phyloP scores from a whole-genome alignment of 2,113 vertebrate species.

The Lophius piscatorius region DNA sequence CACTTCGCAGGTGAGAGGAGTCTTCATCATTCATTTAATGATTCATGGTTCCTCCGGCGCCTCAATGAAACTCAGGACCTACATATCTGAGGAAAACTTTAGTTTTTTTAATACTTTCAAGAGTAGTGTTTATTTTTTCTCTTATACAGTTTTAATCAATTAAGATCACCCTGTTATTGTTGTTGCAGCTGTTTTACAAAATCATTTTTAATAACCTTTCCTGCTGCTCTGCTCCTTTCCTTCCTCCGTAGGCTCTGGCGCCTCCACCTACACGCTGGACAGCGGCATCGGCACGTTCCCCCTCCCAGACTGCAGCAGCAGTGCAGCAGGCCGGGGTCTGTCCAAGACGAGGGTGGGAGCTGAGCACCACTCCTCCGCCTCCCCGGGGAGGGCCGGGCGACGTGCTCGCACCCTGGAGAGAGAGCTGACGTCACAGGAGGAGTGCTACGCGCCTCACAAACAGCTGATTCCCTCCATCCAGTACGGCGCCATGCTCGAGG shows the following conservation, averaged over 20 bases:
- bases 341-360: slow-evolving; percentile 83
- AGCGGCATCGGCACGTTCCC: slow-evolving; percentile 97
- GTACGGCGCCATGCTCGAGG: slow-evolving; percentile 75
- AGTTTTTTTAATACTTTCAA: too few species aligned
- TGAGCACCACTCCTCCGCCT: slow-evolving; percentile 78
- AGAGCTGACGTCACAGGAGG: slow-evolving; percentile 85
- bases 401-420: slow-evolving; percentile 92
- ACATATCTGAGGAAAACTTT: too few species aligned
- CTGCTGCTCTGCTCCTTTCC: slow-evolving; percentile 13
- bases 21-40: too few species aligned
- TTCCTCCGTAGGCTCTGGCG: slow-evolving; percentile 84
- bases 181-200: too few species aligned
- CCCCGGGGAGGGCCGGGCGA: slow-evolving; percentile 76
- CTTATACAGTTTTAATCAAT: too few species aligned
- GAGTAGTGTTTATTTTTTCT: too few species aligned
- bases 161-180: too few species aligned
- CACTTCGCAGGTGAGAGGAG: slow-evolving; percentile 86
- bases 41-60: too few species aligned
- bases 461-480: slow-evolving; percentile 77
- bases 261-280: slow-evolving; percentile 93
- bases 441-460: slow-evolving; percentile 79
- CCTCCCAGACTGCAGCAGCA: slow-evolving; percentile 87
- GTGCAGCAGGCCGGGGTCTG: slow-evolving; percentile 83
- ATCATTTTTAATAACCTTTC: background rate
- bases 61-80: too few species aligned